Evolutionary conservation across 1,140 invertebrate species (phyloP), one percentile per base, ranked within the genome.

Genomic region (Dendroctonus ponderosae): DNA sequence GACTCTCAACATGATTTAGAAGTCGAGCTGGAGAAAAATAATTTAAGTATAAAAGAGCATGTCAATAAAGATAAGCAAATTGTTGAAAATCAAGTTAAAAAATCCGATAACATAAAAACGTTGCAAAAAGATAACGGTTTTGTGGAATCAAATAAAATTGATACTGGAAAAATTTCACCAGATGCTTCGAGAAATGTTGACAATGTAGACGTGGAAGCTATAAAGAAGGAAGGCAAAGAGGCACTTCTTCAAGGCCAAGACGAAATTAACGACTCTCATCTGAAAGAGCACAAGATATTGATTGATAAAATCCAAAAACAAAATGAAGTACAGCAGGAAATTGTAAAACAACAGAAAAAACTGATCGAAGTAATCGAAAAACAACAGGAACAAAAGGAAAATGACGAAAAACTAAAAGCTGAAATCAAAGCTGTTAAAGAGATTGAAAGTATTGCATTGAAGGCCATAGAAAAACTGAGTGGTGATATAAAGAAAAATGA

Each of bases 151-250:
- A 46, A 46, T 46, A 46, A 46, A 46, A 15, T 7, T 50, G 26
- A 50, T 50, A 6, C 7, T 50, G 12, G 12, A 12, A 8, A 7
- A 11, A 15, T 50, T n/a, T 12, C 26, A 26, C 43, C 43, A 46
- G 26, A 50, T 50, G 6, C 48, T 11, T 7, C 12, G 26, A n/a
- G 38, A 52, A 52, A 52, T 26, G 7, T 58, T 59, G 73, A 76
- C 15, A 62, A 77, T 64, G 71, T 79, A 50, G 74, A 78, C 73
- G 73, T 78, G 64, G 78, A 80, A 75, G 73, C 78, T 37, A 82
- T 84, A 9, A 82, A 84, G 52, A 83, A 84, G 67, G 84, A 85
- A 60, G 81, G 84, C 44, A 79, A 82, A 54, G 81, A 84, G 69
- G 76, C 80, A 14, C 43, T 52, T n/a, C 51, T 66, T 8, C 79